Conservation (phyloP, 2,888 invertebrate genomes). For the Megalurothrips usitatus region DNA sequence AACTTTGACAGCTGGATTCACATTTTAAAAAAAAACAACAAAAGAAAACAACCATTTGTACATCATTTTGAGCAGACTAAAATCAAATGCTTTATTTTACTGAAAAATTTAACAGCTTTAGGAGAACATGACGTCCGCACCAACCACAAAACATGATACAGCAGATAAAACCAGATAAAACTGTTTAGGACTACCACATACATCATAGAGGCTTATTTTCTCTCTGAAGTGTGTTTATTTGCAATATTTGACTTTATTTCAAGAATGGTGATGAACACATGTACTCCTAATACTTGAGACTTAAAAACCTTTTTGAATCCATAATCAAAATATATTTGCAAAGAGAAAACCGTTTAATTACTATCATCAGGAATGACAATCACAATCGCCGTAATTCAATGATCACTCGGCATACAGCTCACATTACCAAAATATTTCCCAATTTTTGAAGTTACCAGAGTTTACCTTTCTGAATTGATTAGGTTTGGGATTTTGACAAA, state of each 20-base stretch:
- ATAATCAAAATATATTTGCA: neutral
- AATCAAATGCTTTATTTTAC: slow-evolving; percentile 6
- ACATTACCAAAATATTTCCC: slow-evolving; percentile 2
- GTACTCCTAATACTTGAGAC: neutral
- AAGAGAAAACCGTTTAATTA: neutral
- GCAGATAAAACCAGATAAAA: neutral
- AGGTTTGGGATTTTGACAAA: neutral
- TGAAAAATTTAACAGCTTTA: neutral
- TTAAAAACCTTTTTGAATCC: neutral
- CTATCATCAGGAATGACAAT: neutral
- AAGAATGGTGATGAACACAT: too few species aligned
- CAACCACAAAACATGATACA: neutral
- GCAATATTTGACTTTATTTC: too few species aligned
- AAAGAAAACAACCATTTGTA: slow-evolving; percentile 2
- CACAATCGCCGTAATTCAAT: neutral
- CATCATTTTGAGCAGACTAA: neutral
- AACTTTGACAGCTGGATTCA: slow-evolving; percentile 20
- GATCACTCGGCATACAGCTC: neutral
- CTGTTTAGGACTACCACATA: too few species aligned
- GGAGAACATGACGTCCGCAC: neutral
- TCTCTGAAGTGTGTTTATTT: too few species aligned
- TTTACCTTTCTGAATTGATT: too few species aligned
- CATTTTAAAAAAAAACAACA: neutral
- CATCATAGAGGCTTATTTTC: too few species aligned
- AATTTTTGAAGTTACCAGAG: neutral